phyloP scores from a whole-genome alignment of 2,888 invertebrate species.

The Napeogenes inachia region DNA sequence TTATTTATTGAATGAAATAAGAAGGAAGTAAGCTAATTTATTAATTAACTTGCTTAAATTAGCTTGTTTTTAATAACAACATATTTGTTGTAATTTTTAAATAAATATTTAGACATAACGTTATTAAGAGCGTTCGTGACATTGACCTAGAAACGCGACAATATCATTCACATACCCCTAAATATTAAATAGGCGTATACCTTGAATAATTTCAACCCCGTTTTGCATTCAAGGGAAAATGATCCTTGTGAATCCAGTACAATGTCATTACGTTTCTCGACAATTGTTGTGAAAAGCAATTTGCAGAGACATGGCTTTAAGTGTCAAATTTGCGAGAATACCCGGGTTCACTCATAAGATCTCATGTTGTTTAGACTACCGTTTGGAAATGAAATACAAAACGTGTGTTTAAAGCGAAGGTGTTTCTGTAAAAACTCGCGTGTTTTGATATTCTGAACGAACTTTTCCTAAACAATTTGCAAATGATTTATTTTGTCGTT shows the following conservation, averaged over 20 bases:
- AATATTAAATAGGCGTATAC: constrained; percentile 30
- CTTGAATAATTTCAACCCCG: constrained; percentile 23
- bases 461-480: constrained; percentile 9
- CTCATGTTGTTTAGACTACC: constrained; percentile 18
- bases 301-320: not conserved
- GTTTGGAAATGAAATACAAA: constrained; percentile 20
- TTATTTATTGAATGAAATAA: too few relatives aligned
- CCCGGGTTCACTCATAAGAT: constrained; percentile 4
- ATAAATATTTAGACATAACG: constrained; percentile 12
- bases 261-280: not conserved
- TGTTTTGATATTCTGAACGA: constrained; percentile 12
- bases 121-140: constrained; percentile 19
- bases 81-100: too few relatives aligned
- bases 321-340: not conserved
- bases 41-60: too few relatives aligned
- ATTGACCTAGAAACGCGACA: constrained; percentile 28
- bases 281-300: not conserved
- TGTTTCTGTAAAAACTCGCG: constrained; percentile 17
- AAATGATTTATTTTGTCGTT: not conserved
- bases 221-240: constrained; percentile 15
- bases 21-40: too few relatives aligned
- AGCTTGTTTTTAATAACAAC: too few relatives aligned
- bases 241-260: constrained; percentile 8
- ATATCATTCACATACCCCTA: constrained; percentile 24
- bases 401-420: constrained; percentile 17